Conservation (phyloP, 2,888 invertebrate genomes). For the Clostera curtula region DNA sequence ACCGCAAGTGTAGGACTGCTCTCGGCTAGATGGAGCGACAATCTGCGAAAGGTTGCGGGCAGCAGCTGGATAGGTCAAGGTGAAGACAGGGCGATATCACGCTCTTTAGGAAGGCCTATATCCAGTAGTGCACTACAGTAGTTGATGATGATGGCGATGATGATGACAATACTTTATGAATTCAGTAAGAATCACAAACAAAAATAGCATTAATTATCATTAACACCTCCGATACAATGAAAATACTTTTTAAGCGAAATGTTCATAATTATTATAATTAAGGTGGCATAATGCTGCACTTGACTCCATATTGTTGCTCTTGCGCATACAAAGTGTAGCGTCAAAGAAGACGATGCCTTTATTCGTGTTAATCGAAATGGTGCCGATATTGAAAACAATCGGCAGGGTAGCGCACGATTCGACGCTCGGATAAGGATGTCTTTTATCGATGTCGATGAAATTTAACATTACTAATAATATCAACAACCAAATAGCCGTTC, state of each 20-base stretch:
- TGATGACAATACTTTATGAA: no score
- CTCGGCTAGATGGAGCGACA: no score
- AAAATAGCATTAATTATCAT: constrained; percentile 3
- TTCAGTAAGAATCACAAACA: no score
- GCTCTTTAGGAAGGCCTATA: no score
- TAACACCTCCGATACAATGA: constrained; percentile 12
- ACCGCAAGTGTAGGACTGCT: no score
- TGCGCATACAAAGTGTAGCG: constrained; percentile 54
- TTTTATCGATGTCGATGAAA: constrained; percentile 22
- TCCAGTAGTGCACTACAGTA: no score
- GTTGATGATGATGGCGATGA: no score
- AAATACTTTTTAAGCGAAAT: constrained; percentile 32
- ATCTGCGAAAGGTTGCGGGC: no score
- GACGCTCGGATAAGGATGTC: constrained; percentile 30
- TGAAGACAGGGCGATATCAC: no score
- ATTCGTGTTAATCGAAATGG: constrained; percentile 69
- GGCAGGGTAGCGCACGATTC: constrained; percentile 66
- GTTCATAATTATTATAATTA: constrained; percentile 54
- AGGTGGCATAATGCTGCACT: constrained; percentile 47
- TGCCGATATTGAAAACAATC: constrained; percentile 71
- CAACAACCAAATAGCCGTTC: no score
- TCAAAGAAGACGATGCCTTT: constrained; percentile 61
- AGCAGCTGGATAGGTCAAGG: no score
- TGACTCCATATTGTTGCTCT: constrained; percentile 25
- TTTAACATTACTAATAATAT: no score